Evolutionary conservation across 2,797 vertebrate species (phyloP).

Genomic region (Poecilia picta): DNA sequence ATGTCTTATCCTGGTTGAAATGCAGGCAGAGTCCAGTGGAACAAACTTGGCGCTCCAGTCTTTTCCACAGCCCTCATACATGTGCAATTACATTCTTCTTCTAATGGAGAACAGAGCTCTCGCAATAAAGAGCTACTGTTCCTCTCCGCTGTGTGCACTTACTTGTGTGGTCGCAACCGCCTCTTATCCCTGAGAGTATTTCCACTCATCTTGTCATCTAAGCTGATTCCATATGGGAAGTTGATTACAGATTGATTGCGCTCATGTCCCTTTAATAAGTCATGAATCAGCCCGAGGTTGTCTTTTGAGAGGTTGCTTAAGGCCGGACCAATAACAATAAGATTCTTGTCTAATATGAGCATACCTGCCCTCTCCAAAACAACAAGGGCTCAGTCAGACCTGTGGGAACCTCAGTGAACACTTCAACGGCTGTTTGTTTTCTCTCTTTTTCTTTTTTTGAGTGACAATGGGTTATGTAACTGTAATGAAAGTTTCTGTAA

Average conservation of each 20-base stretch:
- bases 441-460: not conserved
- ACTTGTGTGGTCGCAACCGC: constrained; percentile 59
- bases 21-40: constrained; percentile 39
- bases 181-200: constrained; percentile 65
- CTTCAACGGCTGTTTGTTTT: not conserved
- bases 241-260: constrained; percentile 77
- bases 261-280: constrained; percentile 59
- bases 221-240: constrained; percentile 70
- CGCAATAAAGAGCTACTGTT: constrained; percentile 80
- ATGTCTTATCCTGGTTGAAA: constrained; percentile 34
- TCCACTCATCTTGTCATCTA: constrained; percentile 70
- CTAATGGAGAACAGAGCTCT: constrained; percentile 78
- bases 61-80: constrained; percentile 67
- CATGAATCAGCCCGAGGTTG: constrained; percentile 46
- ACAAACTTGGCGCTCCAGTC: constrained; percentile 60
- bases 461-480: constrained; percentile 4
- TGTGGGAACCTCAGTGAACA: constrained; percentile 21
- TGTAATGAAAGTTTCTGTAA: not conserved
- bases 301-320: constrained; percentile 53
- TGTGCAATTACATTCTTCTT: constrained; percentile 78
- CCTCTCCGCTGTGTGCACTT: constrained; percentile 40
- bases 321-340: constrained; percentile 48
- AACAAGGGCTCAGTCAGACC: not conserved
- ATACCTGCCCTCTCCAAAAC: constrained; percentile 14
- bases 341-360: constrained; percentile 43